phyloP scores from a whole-genome alignment of 92 coral and sea anemone genomes.

The Bergia sp. region DNA sequence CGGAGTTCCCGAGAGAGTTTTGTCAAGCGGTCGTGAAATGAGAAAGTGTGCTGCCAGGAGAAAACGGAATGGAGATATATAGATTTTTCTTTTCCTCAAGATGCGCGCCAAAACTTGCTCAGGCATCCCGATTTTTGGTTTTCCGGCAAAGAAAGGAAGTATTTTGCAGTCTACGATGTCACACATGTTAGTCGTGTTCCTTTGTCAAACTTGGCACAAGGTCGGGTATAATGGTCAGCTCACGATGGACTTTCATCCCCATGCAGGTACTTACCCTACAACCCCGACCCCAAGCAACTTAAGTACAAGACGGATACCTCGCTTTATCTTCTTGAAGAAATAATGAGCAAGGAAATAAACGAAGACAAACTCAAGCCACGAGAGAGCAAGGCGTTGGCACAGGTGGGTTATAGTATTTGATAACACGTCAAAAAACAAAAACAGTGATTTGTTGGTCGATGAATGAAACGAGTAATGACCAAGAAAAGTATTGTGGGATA shows the following conservation, averaged over 20 bases:
- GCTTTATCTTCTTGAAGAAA: conserved; percentile 55
- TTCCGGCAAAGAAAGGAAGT: too few species aligned
- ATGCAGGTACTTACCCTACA: conserved; percentile 82
- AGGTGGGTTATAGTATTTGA: conserved; percentile 59
- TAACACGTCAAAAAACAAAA: too few species aligned
- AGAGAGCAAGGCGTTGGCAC: conserved; percentile 85
- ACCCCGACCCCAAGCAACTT: conserved; percentile 75
- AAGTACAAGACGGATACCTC: conserved; percentile 84
- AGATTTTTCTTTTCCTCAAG: too few species aligned
- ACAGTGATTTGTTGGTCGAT: background rate
- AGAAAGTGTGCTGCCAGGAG: too few species aligned
- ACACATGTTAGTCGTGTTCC: too few species aligned
- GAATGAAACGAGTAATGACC: background rate
- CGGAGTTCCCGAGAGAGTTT: too few species aligned
- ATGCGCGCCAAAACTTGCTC: too few species aligned
- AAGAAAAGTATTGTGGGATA: background rate
- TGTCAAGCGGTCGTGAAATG: too few species aligned
- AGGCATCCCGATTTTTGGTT: too few species aligned
- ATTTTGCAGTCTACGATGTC: too few species aligned
- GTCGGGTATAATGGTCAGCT: background rate
- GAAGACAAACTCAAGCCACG: conserved; percentile 75
- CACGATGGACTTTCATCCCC: background rate
- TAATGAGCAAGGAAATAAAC: conserved; percentile 65
- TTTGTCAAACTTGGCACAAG: too few species aligned
- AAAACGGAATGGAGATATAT: too few species aligned